Evolutionary conservation across 2,113 vertebrate species (phyloP).

Genomic region (Lota lota): DNA sequence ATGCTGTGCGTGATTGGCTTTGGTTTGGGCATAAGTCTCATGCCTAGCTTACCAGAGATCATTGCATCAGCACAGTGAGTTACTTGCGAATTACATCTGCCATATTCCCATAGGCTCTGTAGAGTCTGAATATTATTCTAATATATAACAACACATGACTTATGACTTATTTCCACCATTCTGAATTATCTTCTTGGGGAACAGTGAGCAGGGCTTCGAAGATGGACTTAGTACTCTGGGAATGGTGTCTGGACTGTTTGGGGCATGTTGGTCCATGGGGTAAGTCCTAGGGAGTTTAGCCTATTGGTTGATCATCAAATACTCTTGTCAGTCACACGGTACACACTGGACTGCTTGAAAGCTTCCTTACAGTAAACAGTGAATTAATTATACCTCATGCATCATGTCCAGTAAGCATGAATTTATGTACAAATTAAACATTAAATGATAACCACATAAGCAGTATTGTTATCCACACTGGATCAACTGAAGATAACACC

Average conservation of each 20-base stretch:
- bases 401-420: no score
- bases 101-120: not conserved
- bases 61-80: conserved; percentile 88
- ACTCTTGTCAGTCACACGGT: no score
- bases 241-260: conserved; percentile 66
- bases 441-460: no score
- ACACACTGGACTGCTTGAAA: no score
- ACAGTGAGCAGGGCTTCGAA: conserved; percentile 71
- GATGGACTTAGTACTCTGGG: conserved; percentile 73
- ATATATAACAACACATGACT: not conserved
- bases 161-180: not conserved
- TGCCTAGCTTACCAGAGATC: conserved; percentile 89
- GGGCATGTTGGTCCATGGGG: conserved; percentile 73
- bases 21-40: conserved; percentile 83
- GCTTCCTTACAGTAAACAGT: no score
- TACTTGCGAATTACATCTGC: not conserved
- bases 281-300: conserved; percentile 35
- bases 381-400: no score
- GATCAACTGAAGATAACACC: no score
- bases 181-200: not conserved
- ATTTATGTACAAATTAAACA: no score
- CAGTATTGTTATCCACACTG: no score
- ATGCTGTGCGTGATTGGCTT: conserved; percentile 83
- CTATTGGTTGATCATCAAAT: not conserved
- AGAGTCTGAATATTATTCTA: not conserved